Evolutionary conservation across 2,797 vertebrate species (phyloP), one percentile per base, ranked within the genome.

Genomic region (Decapterus maruadsi): DNA sequence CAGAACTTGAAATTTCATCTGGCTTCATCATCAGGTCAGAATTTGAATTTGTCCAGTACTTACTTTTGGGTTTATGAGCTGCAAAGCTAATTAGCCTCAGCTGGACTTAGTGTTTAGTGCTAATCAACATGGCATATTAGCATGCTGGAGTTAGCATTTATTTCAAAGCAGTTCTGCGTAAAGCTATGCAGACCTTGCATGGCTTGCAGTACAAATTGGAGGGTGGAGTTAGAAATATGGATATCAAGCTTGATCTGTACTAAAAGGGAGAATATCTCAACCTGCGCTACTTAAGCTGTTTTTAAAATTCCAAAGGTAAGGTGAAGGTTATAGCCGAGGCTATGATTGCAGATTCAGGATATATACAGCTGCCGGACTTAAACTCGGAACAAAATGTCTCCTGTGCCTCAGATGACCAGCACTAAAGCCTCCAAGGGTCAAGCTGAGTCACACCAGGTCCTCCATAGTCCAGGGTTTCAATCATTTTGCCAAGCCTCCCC

Each of bases 401-500:
- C 8, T 6, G 34, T 50, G 43, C 58, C 16, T 6, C 17, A 53
- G 29, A 34, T 38, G 57, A 63, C 36, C 54, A 22, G 26, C n/a
- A 36, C 8, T 5, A 40, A 29, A 42, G 60, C 51, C 8, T 43
- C 34, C 26, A 50, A 11, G 29, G 22, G 29, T 46, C 8, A 46
- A 17, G 22, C 4, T 68, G 11, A 68, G n/a, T 46, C 62, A 29
- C 22, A n/a, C 14, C 6, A 1, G 13, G 0, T 36, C 4, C 17
- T 22, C 50, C 8, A 1, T 57, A 65, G 51, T 54, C 57, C 29
- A 46, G 50, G 46, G 53, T 65, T 68, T 63, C 34, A 51, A 8
- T 75, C 42, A 53, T 48, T 46, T 36, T n/a, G 6, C 22, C 20
- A 26, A 36, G 2, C 13, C 57, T 20, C 29, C 48, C 16, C 68